These are phyloP conservation scores for Ridgeia piscesae DNA, from an alignment of 1,140 invertebrate species.

Conservation along the genomic window DNA sequence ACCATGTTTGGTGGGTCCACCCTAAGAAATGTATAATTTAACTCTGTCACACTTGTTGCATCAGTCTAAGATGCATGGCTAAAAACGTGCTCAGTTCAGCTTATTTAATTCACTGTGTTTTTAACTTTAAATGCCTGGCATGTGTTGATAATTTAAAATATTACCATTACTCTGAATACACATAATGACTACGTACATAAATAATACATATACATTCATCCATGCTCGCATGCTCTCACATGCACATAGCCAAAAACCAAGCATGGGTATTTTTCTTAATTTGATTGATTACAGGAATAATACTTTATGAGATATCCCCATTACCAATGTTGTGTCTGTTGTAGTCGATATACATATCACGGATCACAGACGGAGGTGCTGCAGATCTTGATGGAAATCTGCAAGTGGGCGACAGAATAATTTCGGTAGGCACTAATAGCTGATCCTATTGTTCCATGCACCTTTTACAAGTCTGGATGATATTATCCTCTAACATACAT, in stretches of 20 bases:
- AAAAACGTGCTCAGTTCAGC: not conserved
- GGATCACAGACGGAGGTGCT: constrained; percentile 87
- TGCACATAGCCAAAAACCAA: too few species aligned
- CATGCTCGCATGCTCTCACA: too few species aligned
- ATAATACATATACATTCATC: too few species aligned
- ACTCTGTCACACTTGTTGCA: not conserved
- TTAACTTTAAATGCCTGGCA: not conserved
- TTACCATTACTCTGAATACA: not conserved
- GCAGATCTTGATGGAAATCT: constrained; percentile 92
- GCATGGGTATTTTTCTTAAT: too few species aligned
- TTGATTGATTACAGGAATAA: too few species aligned
- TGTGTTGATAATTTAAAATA: not conserved
- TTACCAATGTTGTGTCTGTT: constrained; percentile 23
- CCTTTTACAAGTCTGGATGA: too few species aligned
- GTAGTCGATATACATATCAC: constrained; percentile 81
- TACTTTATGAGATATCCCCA: not conserved
- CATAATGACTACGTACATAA: too few species aligned
- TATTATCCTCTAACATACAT: too few species aligned
- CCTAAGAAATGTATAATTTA: not conserved
- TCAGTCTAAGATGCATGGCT: not conserved
- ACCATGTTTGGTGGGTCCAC: not conserved
- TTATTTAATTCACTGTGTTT: not conserved
- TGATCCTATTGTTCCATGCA: too few species aligned
- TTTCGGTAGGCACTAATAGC: constrained; percentile 71
- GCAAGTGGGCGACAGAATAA: constrained; percentile 85